Base-by-base conservation (phyloP, 2,888 invertebrate genomes). In the Hedychridium roseum region DNA sequence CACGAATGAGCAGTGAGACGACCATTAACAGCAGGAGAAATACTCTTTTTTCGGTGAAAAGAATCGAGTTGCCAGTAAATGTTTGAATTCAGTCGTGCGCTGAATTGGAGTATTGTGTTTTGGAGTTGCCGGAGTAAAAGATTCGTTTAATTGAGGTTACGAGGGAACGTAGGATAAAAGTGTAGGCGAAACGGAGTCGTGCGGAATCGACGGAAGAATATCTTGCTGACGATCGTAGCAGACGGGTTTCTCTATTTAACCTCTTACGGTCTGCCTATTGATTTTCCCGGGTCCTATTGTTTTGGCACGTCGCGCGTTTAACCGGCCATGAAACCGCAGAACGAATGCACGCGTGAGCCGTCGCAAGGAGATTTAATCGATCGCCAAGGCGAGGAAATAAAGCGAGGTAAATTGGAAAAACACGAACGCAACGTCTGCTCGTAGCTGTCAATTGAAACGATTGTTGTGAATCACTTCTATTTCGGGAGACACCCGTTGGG, bases 381-480 rank as follows among this genome's bases (percentile, higher is more conserved):
- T n/a, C n/a, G n/a, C n/a, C n/a, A n/a, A n/a, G n/a, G n/a, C 17
- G 21, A 28, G n/a, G 9, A 18, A 15, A 18, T 3, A 14, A 42
- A 23, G 28, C 14, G 32, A 30, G 17, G 32, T 27, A 41, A n/a
- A n/a, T n/a, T n/a, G n/a, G n/a, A n/a, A n/a, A n/a, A n/a, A 30
- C 26, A 41, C 30, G 21, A 6, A 40, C 32, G 2, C 26, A 23
- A 37, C 18, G 28, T 21, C 30, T 16, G 26, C 32, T 34, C 42
- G 28, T 17, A 32, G 32, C n/a, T 18, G 38, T 17, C 20, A 40
- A 37, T 31, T 18, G 21, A 45, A 46, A 50, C 51, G 55, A 50
- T n/a, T 60, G 59, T 66, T 61, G 64, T 74, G 74, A 75, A 71
- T 75, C 74, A 74, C 61, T 62, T 68, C 73, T 75, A 75, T 74